A percentile compares a stretch with the other conserved stretches of the same genome.
Conservation (phyloP, 2,797 vertebrate genomes). For the Takifugu rubripes region DNA sequence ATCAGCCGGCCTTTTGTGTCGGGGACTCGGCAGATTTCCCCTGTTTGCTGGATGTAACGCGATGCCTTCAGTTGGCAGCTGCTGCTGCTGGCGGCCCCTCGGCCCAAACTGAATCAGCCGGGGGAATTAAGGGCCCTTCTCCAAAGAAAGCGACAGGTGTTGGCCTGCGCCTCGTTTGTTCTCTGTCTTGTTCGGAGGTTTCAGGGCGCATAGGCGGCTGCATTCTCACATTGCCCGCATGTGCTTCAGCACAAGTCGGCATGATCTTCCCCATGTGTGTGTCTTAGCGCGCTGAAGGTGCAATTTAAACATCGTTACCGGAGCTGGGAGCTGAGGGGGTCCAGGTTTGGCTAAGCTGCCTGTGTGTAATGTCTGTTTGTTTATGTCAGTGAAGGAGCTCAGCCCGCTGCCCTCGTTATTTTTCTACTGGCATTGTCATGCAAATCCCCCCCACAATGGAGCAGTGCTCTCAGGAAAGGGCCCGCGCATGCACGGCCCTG, state of each 20-base stretch:
- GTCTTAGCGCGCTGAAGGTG: too few relatives aligned
- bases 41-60: conserved; percentile 81
- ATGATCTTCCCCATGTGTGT: too few relatives aligned
- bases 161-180: conserved; percentile 79
- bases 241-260: too few relatives aligned
- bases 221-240: conserved; percentile 12
- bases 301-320: neutral
- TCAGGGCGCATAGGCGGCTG: conserved; percentile 56
- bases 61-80: conserved; percentile 87
- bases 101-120: conserved; percentile 73
- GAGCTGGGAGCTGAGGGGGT: too few relatives aligned
- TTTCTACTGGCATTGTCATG: conserved; percentile 49
- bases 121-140: conserved; percentile 78
- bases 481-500: neutral
- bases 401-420: conserved; percentile 33
- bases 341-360: neutral
- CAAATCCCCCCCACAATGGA: conserved; percentile 42
- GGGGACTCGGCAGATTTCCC: conserved; percentile 47
- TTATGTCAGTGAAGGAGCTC: conserved; percentile 29
- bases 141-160: conserved; percentile 90
- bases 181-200: conserved; percentile 62
- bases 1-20: conserved; percentile 21
- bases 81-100: conserved; percentile 71
- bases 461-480: conserved; percentile 1
- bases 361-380: conserved; percentile 41